Evolutionary conservation across 2,113 vertebrate genomes (phyloP), one percentile per base, ranked within the genome.

Genomic region (Limnothrissa miodon): DNA sequence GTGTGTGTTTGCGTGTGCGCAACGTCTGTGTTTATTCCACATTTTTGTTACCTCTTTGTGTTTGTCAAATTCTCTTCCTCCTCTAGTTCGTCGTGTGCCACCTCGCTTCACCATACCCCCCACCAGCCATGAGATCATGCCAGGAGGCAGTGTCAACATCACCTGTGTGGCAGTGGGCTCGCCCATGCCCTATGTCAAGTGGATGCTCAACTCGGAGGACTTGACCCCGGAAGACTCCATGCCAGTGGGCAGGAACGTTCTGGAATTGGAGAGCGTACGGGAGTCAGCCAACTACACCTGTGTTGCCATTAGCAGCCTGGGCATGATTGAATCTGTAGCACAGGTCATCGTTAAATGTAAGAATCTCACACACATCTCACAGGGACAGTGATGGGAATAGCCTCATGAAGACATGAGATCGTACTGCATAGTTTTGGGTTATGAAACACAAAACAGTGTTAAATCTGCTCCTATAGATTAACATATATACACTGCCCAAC

Each of bases 221-320:
- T 91, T 99, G 91, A 99, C 98, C 0, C 98, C 98, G 0, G 98
- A 99, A 85, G 98, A 99, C 13, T 98, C 98, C 93, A 99, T 99
- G 98, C 98, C 98, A 0, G 98, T 99, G 88, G 98, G 98, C 59
- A 95, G 98, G 44, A 99, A 99, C 0, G 98, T 99, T 78, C 95
- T 99, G 66, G 98, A 99, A 84, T 96, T 99, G 90, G 98, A 96
- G 0, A 95, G 96, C 1, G 96, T 99, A 83, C 97, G 96, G 81
- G 98, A 99, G 90, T 99, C 98, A 0, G 98, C 98, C 93, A 99
- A 99, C 95, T 99, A 99, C 93, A 99, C 98, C 0, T 99, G 98
- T 0, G 97, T 99, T 91, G 98, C 98, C 92, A 99, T 99, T 97
- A 99, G 98, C 92, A 99, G 98, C 83, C 95, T 99, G 89, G 98